Evolutionary conservation across 2,888 invertebrate genomes (phyloP), one percentile per base, ranked within the genome.

Genomic region (Agrypnus murinus): DNA sequence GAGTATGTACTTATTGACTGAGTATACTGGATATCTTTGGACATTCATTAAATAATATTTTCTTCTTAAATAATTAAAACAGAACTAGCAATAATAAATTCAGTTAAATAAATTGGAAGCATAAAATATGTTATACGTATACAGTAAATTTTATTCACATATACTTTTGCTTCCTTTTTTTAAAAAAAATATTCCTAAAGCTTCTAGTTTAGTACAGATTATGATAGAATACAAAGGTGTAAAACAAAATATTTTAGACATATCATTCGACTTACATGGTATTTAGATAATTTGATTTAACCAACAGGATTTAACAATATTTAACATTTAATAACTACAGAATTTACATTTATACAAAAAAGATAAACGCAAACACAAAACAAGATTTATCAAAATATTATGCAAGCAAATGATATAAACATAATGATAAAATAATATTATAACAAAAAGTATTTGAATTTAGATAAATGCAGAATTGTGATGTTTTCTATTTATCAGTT

Each of bases 1-100:
- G 57, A 57, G 57, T 57, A 57, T 57, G 38, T 57, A 59, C 46
- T 17, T 62, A 62, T 48, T 46, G 62, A 62, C 62, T 62, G 45
- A 64, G 62, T 48, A 62, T 62, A 45, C 31, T 19, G 25, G 59
- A 43, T 46, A 62, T 62, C 62, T 62, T 62, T 62, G 62, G 62
- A 62, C 48, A 48, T 31, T 48, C 34, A 34, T 14, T 62, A 62
- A 46, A 48, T 31, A 17, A 48, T 15, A n/a, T 48, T n/a, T 48
- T 25, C 25, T 25, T 5, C 25, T 25, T 25, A 25, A 25, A 25
- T 25, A 25, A 25, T 25, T 14, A 17, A 15, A 46, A 46, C 46
- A 48, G 19, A 43, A 12, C 15, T 43, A 43, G 15, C 43, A n/a
- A 12, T 50, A 50, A n/a, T n/a, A n/a, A n/a, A 50, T 25, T 25